Base-by-base conservation (phyloP, 2,113 vertebrate genomes). In the Stomatorhinus ivindoensis region DNA sequence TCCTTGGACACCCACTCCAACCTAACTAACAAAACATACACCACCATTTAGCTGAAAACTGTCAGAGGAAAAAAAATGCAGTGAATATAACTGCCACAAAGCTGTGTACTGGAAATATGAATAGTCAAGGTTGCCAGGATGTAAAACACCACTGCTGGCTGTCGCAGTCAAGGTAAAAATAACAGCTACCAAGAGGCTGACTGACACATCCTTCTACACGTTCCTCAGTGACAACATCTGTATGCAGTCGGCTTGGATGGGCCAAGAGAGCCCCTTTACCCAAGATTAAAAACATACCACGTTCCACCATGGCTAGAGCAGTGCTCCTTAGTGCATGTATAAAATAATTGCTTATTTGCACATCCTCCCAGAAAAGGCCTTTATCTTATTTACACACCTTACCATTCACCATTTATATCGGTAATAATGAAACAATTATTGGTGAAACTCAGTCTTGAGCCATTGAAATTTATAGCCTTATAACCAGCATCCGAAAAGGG, bases 381-480 rank as follows among this genome's bases (percentile, higher is more conserved):
- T 53, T 35, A 53, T 35, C 85, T 19, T 87, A 35, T n/a, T 87
- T 87, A n/a, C 35, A 31, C 50, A 87, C 44, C 85, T 53, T 87
- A 31, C 48, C 1, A 27, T 39, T 44, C 82, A n/a, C 82, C 82
- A 21, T 84, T 84, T 84, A 84, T 84, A 47, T 84, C 44, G 11
- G 82, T 44, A 46, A 87, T 53, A 87, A 53, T 55, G 47, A 87
- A 87, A 84, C 82, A 84, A 84, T 87, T 87, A 51, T 39, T 27
- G 85, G 19, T 11, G 50, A 51, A 27, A 51, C 47, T 15, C 21
- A 19, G 8, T 84, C 17, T 11, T 44, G 39, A 4, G 8, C 31
- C 35, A 13, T 47, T 87, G 35, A 87, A 39, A 87, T 87, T 35
- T 35, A 53, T 35, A 55, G 13, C 31, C 31, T 55, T 55, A 53